These are phyloP conservation scores for Meteorus cinctellus DNA, from an alignment of 2,888 invertebrate genomes.

Conservation along the genomic window DNA sequence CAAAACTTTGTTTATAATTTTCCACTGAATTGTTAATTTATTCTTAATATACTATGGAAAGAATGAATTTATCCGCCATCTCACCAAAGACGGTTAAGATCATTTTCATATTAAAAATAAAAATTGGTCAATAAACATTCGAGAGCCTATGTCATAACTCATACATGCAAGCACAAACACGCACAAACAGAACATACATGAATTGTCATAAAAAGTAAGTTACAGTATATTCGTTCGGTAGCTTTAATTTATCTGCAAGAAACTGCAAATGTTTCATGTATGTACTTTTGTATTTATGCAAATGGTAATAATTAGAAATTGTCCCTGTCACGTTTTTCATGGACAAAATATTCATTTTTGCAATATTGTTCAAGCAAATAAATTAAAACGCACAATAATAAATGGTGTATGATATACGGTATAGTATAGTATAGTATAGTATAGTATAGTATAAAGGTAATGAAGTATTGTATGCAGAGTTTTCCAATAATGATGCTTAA, in stretches of 20 bases:
- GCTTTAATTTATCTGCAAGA: constrained; percentile 69
- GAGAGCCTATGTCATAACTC: constrained; percentile 69
- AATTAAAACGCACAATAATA: constrained; percentile 67
- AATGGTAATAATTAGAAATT: constrained; percentile 52
- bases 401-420: constrained; percentile 51
- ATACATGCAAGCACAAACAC: constrained; percentile 73
- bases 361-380: constrained; percentile 64
- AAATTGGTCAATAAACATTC: constrained; percentile 48
- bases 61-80: constrained; percentile 57
- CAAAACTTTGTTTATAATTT: constrained; percentile 44
- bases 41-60: constrained; percentile 10
- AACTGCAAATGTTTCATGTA: constrained; percentile 60
- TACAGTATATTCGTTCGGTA: constrained; percentile 59
- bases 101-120: constrained; percentile 49
- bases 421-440: constrained; percentile 35
- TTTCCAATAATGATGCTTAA: constrained; percentile 66
- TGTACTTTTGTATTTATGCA: constrained; percentile 51
- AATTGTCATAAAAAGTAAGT: constrained; percentile 58
- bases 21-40: constrained; percentile 19
- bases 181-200: constrained; percentile 63
- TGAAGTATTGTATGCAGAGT: constrained; percentile 68
- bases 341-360: constrained; percentile 31
- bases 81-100: constrained; percentile 64
- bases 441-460: constrained; percentile 41
- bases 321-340: constrained; percentile 30